Evolutionary conservation across 2,888 invertebrate genomes (phyloP).

Genomic region (Neria commutata): DNA sequence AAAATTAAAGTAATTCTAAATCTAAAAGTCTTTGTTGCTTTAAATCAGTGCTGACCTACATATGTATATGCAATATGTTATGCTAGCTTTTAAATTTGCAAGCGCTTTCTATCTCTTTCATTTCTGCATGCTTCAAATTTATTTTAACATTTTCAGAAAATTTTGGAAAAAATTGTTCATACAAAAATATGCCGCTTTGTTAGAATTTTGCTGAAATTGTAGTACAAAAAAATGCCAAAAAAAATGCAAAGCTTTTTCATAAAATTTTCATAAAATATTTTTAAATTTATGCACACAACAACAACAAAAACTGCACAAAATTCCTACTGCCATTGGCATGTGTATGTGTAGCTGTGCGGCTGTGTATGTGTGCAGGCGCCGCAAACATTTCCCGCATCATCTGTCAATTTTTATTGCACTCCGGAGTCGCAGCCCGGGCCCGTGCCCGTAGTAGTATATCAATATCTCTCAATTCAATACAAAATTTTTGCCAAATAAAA

Average conservation of each 20-base stretch:
- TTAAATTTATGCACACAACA: too few relatives aligned
- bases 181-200: not conserved
- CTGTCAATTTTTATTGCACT: slow-evolving; percentile 1
- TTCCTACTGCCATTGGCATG: too few relatives aligned
- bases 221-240: too few relatives aligned
- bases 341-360: not conserved
- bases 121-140: not conserved
- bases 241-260: too few relatives aligned
- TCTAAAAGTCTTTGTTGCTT: too few relatives aligned
- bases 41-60: too few relatives aligned
- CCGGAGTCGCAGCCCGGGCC: too few relatives aligned
- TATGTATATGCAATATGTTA: not conserved
- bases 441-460: too few relatives aligned
- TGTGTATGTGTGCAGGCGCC: not conserved
- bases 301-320: too few relatives aligned
- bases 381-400: not conserved
- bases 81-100: not conserved
- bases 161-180: not conserved
- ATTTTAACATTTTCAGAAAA: not conserved
- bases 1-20: too few relatives aligned
- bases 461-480: slow-evolving; percentile 3
- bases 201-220: not conserved
- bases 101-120: not conserved
- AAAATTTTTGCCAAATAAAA: not conserved
- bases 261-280: too few relatives aligned